Evolutionary conservation across 2,113 vertebrate genomes (phyloP), one percentile per base, ranked within the genome.

Genomic region (Rhinolophus sinicus): DNA sequence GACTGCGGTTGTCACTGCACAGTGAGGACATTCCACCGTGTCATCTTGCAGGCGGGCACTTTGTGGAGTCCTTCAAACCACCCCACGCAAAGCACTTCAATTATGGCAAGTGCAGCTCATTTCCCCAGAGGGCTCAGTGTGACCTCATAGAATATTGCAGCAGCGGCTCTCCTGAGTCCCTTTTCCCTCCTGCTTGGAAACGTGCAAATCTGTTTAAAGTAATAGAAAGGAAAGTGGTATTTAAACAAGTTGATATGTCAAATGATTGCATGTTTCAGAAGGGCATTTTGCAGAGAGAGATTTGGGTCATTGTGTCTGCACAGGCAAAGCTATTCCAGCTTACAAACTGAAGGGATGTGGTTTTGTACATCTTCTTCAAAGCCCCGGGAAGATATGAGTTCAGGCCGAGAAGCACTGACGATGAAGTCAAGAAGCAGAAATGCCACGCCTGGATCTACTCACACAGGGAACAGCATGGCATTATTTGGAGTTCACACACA

Each of bases 71-170:
- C 2, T 87, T 95, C 85, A 69, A 95, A 97, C 97, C 88, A 95
- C 93, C 93, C 62, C 28, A 13, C n/a, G 47, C 81, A 84, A 93
- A 97, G 64, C n/a, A n/a, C 80, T 97, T 97, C 97, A 97, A 95
- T 97, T 97, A 97, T 93, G 40, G 28, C 64, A 84, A 89, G 50
- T 16, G 54, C 47, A 83, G 85, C 73, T 96, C 88, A 11, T 88
- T 98, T 95, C 75, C 60, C 47, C 75, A 92, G 70, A 80, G 88
- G 77, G 81, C 5, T 92, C 96, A 87, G 47, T 6, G 8, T 24
- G 22, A n/a, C 97, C 97, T 95, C 90, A 97, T 93, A 96, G 89
- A 6, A 3, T 38, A 26, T 12, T 19, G 44, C 90, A 92, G 77
- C 73, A 67, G 21, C 67, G 96, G 47, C 69, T 96, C 87, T 94